Percentiles rank a stretch among this genome's conserved stretches.
These are phyloP conservation scores for Prunella himalayana DNA, from an alignment of 2,113 vertebrate genomes.

Conservation along the genomic window DNA sequence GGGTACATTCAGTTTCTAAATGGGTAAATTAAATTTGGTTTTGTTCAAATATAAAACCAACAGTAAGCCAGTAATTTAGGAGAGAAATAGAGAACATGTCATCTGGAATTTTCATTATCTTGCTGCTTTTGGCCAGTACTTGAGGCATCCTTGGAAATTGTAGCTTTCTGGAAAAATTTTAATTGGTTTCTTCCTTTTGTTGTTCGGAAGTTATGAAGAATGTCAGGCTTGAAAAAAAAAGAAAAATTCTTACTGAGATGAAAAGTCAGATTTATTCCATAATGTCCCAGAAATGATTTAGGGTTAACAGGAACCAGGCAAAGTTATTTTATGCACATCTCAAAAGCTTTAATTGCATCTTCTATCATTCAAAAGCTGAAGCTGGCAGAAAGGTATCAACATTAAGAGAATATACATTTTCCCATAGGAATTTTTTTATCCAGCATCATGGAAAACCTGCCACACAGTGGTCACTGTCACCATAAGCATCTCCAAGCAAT, in stretches of 20 bases:
- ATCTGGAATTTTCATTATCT: not conserved
- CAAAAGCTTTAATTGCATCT: constrained; percentile 52
- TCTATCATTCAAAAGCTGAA: constrained; percentile 54
- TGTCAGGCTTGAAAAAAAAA: not conserved
- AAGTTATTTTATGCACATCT: constrained; percentile 21
- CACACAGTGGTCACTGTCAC: constrained; percentile 18
- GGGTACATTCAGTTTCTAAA: not conserved
- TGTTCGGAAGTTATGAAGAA: not conserved
- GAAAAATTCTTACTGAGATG: not conserved
- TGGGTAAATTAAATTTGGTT: not conserved
- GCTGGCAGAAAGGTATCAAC: constrained; percentile 16
- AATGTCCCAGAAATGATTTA: not conserved
- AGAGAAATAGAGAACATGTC: not conserved
- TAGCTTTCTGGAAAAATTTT: not conserved
- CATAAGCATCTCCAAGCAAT: not conserved
- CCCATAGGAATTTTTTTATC: constrained; percentile 33
- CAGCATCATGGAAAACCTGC: constrained; percentile 3
- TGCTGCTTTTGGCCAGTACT: not conserved
- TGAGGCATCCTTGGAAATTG: not conserved
- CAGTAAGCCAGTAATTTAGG: not conserved
- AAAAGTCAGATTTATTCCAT: not conserved
- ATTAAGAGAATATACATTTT: constrained; percentile 23
- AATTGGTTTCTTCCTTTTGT: not conserved
- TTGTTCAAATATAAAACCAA: not conserved
- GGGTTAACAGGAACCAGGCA: not conserved